Evolutionary conservation across 35 echinoderm and acorn worm species (phyloP).

Genomic region (Strongylocentrotus purpuratus): DNA sequence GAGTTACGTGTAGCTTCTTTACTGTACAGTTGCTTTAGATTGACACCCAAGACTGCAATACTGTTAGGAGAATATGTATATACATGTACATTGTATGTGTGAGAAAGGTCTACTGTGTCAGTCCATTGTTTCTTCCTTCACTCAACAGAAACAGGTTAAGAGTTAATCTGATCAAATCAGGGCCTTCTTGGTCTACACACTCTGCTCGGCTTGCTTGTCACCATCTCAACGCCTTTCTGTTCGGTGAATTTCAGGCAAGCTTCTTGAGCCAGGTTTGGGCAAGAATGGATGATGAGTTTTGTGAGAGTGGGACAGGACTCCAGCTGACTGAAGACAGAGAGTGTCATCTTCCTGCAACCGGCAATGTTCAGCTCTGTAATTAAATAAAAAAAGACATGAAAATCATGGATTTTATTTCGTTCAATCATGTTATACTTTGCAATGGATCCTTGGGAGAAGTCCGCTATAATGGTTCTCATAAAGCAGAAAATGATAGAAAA

Average conservation of each 20-base stretch:
- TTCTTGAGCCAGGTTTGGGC: conserved; percentile 56
- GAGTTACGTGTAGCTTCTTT: too few species aligned
- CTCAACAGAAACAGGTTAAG: too few species aligned
- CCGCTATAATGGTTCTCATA: neutral
- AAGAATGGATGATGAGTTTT: conserved; percentile 67
- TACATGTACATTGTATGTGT: too few species aligned
- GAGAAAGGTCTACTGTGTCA: too few species aligned
- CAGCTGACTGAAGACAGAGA: conserved; percentile 51
- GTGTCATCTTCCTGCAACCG: conserved; percentile 70
- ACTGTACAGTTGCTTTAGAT: too few species aligned
- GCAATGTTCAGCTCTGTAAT: conserved; percentile 77
- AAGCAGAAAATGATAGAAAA: neutral
- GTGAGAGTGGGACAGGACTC: conserved; percentile 62
- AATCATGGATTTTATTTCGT: too few species aligned
- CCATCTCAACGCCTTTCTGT: conserved; percentile 66
- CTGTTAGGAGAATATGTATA: too few species aligned
- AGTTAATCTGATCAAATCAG: too few species aligned
- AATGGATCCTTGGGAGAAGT: too few species aligned
- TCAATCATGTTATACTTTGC: too few species aligned
- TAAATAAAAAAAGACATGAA: neutral
- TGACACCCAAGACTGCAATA: too few species aligned
- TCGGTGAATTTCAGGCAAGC: conserved; percentile 60
- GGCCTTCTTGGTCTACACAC: neutral
- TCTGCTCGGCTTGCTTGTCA: conserved; percentile 57
- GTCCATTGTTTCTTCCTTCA: too few species aligned